Base-by-base conservation (phyloP, 2,113 vertebrate species). In the Polypterus senegalus region DNA sequence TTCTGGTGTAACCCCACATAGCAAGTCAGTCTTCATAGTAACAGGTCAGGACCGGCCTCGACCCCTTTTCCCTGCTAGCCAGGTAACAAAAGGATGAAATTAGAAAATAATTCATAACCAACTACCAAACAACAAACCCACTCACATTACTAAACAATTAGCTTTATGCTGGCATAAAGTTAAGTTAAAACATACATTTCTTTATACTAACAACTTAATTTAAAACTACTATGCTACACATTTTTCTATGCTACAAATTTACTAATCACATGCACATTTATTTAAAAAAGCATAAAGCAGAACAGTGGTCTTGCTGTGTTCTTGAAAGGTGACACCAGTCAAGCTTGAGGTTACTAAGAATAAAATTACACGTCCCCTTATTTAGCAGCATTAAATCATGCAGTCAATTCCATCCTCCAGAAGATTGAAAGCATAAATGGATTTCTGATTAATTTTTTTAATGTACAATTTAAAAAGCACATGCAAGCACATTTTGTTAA, bases 1-100 rank as follows among this genome's bases (percentile, higher is more conserved):
- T 88, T 83, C 91, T 82, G 85, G 89, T 79, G 94, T 98, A 97
- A 97, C 92, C 92, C 92, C 92, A 94, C 91, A 91, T 91, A 95
- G 92, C 91, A 93, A 97, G 93, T 86, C 83, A 81, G 86, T 91
- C 93, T 86, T 97, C 93, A 94, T 88, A 91, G 89, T 88, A 85
- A 92, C 84, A 79, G 90, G 78, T 97, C 94, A 88, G 90, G 84
- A 88, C 88, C 88, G 78, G 88, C 87, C 89, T 92, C 88, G 77
- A 90, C 82, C 86, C 86, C 92, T 86, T 90, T 92, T 80, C 82
- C 94, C 94, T 97, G 96, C 92, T 97, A 91, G 90, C 88, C 92
- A 89, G 91, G 93, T 93, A 89, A 98, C 92, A 98, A 91, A 93
- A 97, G 90, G 89, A 90, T 89, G 85, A 82, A 91, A 83, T 97